Evolutionary conservation across 2,888 invertebrate genomes (phyloP), one percentile per base, ranked within the genome.

Genomic region (Drosophila fungiperda): DNA sequence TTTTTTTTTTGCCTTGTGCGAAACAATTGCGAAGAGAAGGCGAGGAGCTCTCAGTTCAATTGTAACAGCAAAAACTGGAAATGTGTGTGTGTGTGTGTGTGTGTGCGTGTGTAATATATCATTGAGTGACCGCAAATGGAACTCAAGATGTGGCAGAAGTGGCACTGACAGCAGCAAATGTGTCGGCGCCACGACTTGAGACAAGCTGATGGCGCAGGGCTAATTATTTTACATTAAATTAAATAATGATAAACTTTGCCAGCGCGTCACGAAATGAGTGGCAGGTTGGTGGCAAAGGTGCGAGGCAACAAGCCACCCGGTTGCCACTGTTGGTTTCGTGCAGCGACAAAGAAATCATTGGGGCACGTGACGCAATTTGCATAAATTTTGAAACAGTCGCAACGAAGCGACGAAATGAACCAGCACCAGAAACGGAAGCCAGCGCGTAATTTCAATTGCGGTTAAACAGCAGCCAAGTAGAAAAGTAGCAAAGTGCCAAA

Each of bases 221-320:
- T 93, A 93, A 93, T 93, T 93, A 93, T 93, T 93, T 93, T 92
- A 92, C 90, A 92, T 93, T 93, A 93, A 93, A 93, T 93, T 93
- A 93, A 93, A 93, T 93, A 93, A 93, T 93, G 93, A 93, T 92
- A 92, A 92, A 90, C 87, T 90, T 90, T 86, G 90, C 80, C 79
- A 83, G 53, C 63, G 68, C 55, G 66, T 57, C 69, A 73, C 74
- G 70, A 72, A 81, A 74, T 55, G 76, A 76, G 87, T 72, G 68
- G 49, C 82, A 42, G 23, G 64, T 45, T 78, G 40, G n/a, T 12
- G 32, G 50, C 35, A 48, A 80, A 70, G 68, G 73, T 73, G 68
- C 38, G 48, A 20, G 33, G 29, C 17, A 29, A 32, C 42, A 35
- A 60, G 57, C 52, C 32, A 64, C 54, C 42, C 52, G 57, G 68